Base-by-base conservation (phyloP, 2,113 vertebrate genomes). In the Ochotona curzoniae region DNA sequence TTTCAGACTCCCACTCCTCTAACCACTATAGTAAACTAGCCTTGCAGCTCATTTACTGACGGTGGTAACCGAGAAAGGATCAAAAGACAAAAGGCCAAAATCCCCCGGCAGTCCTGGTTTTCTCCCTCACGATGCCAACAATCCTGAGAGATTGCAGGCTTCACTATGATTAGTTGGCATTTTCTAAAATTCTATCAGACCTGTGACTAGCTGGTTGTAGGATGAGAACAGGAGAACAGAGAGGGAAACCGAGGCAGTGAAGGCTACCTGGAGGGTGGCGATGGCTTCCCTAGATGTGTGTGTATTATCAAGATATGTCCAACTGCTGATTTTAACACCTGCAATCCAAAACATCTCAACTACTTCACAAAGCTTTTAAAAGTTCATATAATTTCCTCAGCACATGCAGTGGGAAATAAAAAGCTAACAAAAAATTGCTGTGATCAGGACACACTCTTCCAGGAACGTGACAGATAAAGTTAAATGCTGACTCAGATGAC, bases 361-460 rank as follows among this genome's bases (percentile, higher is more conserved):
- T 87, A 67, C 47, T 87, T 80, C 44, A 78, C 71, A 91, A 88
- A 75, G n/a, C 8, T 85, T 23, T 80, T n/a, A 89, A 14, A 80
- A 80, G 74, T 67, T 80, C 21, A 38, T 38, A 90, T 35, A 71
- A n/a, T 71, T 83, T 84, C 78, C 63, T 91, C 28, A 89, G 28
- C 44, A 84, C 11, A 93, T 21, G 80, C 28, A 93, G 87, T 35
- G 28, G 38, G 54, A 95, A 76, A 30, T 61, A 93, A 82, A 5
- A 88, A 83, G 28, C 49, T 82, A 74, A 91, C 4, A 25, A 81
- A 79, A 96, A 86, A 54, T 61, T 32, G 80, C 38, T 12, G 32
- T 81, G 23, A 35, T 64, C 60, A 80, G 28, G 32, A 93, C 67
- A 80, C 2, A 64, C 44, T 91, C 28, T 73, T 66, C 67, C 9